Evolutionary conservation across 2,113 vertebrate species (phyloP).

Genomic region (Notothenia rossii): DNA sequence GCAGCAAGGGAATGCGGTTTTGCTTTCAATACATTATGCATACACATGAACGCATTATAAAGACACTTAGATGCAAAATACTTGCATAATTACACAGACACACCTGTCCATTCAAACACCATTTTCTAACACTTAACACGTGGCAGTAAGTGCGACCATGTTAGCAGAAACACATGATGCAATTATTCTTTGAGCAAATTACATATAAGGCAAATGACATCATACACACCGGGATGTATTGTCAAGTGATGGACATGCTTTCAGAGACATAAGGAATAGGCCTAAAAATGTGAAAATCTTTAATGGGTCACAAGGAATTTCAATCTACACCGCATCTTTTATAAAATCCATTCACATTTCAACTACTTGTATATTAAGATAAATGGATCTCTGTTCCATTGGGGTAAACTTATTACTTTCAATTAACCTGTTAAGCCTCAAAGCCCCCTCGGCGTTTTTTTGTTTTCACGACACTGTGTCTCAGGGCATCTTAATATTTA

Average conservation of each 20-base stretch:
- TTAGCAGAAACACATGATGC: neutral
- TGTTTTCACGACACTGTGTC: too few species aligned
- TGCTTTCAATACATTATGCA: slow-evolving; percentile 57
- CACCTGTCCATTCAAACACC: neutral
- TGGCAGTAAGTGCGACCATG: neutral
- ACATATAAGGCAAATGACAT: neutral
- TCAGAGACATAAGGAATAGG: neutral
- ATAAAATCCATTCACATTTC: neutral
- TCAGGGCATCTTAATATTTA: too few species aligned
- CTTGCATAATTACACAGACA: slow-evolving; percentile 22
- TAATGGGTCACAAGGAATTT: neutral
- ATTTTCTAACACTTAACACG: neutral
- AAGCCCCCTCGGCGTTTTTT: too few species aligned
- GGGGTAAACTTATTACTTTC: neutral
- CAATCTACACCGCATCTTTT: neutral
- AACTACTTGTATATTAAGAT: neutral
- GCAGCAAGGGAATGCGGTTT: neutral
- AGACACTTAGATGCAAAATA: slow-evolving; percentile 33
- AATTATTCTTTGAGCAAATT: neutral
- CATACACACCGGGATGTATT: neutral
- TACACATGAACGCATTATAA: slow-evolving; percentile 43
- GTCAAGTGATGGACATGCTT: neutral
- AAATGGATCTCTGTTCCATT: neutral
- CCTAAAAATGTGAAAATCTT: neutral
- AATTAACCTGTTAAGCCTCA: too few species aligned